Evolutionary conservation across 1,140 invertebrate species (phyloP).

Genomic region (Laupala kohalensis): DNA sequence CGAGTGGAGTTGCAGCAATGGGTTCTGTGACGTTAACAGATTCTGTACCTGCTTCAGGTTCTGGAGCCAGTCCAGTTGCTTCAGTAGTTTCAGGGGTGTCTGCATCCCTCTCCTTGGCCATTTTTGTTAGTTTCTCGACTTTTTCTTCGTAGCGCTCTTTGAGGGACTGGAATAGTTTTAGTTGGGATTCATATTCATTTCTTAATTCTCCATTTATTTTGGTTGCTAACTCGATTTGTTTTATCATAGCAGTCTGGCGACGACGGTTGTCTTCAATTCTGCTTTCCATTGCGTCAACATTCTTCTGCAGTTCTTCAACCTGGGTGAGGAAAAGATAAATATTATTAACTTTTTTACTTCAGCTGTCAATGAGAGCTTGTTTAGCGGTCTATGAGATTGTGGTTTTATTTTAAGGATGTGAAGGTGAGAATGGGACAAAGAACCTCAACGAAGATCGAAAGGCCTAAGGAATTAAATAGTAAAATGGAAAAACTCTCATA

Average conservation of each 20-base stretch:
- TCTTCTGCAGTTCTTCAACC: slow-evolving; percentile 54
- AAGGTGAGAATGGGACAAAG: too few species aligned
- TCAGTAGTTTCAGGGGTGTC: not conserved
- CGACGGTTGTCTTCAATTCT: slow-evolving; percentile 55
- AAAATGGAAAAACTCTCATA: too few species aligned
- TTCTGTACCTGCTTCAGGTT: not conserved
- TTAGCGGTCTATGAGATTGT: not conserved
- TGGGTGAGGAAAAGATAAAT: not conserved
- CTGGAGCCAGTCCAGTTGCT: not conserved
- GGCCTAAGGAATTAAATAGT: too few species aligned
- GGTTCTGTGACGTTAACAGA: not conserved
- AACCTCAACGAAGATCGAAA: too few species aligned
- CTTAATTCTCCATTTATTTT: slow-evolving; percentile 56
- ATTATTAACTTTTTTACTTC: not conserved
- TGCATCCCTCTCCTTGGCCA: not conserved
- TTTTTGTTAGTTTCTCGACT: slow-evolving; percentile 25
- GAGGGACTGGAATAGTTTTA: slow-evolving; percentile 44
- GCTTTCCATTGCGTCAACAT: slow-evolving; percentile 51
- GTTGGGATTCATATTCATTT: slow-evolving; percentile 58
- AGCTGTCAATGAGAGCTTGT: not conserved
- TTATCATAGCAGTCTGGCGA: slow-evolving; percentile 47
- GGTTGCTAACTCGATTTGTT: slow-evolving; percentile 51
- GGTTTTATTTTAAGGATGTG: too few species aligned
- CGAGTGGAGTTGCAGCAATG: not conserved
- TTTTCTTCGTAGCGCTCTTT: slow-evolving; percentile 35